These are phyloP conservation scores for Galagoides demidoff DNA, from an alignment of 2,797 vertebrate species.

Conservation along the genomic window DNA sequence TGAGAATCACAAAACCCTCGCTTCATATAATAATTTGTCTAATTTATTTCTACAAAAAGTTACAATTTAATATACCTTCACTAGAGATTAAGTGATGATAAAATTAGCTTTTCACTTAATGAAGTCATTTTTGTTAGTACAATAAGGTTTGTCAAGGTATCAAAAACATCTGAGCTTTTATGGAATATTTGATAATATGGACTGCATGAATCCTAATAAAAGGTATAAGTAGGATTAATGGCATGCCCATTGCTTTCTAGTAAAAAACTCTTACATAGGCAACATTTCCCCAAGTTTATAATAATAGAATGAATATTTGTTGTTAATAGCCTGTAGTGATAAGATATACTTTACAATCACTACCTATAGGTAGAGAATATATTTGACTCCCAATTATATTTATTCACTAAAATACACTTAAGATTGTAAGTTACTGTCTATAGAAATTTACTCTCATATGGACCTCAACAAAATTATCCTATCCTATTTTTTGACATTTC, in stretches of 20 bases:
- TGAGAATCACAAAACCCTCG: not conserved
- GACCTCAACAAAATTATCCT: not conserved
- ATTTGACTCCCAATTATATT: not conserved
- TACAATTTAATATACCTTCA: slow-evolving; percentile 16
- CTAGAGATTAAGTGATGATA: not conserved
- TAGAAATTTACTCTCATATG: not conserved
- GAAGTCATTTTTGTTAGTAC: slow-evolving; percentile 29
- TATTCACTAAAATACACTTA: not conserved
- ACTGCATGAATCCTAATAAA: not conserved
- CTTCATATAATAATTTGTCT: not conserved
- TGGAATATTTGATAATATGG: not conserved
- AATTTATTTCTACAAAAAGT: slow-evolving; percentile 21
- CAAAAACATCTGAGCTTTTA: not conserved
- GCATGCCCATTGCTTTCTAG: not conserved
- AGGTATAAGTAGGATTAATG: not conserved
- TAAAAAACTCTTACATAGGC: not conserved
- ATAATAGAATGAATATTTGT: not conserved
- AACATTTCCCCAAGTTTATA: not conserved
- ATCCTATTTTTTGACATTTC: not conserved
- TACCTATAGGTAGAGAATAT: not conserved
- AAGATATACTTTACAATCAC: not conserved
- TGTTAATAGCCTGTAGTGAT: not conserved
- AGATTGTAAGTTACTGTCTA: not conserved
- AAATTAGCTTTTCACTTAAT: slow-evolving; percentile 10
- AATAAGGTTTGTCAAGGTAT: not conserved